These are phyloP conservation scores for Pelodytes ibericus DNA, from an alignment of 2,797 vertebrate genomes.

Conservation along the genomic window DNA sequence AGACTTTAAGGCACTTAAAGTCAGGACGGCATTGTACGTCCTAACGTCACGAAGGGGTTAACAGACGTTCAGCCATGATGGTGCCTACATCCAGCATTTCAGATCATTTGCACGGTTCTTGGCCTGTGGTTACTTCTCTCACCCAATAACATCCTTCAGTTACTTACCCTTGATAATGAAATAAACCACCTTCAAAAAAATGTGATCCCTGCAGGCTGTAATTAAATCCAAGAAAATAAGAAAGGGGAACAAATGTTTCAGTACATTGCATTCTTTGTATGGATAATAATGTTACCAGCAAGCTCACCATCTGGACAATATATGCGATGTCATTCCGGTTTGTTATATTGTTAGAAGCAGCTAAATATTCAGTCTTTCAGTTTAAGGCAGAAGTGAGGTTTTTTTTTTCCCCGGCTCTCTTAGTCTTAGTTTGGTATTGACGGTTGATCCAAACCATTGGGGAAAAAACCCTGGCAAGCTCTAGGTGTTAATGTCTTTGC, in stretches of 20 bases:
- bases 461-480: not conserved
- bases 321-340: slow-evolving; percentile 58
- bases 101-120: not conserved
- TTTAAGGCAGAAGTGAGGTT: slow-evolving; percentile 56
- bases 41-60: no score
- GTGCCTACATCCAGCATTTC: not conserved
- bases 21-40: no score
- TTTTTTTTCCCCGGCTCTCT: not conserved
- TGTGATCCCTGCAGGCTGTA: slow-evolving; percentile 45
- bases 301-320: slow-evolving; percentile 59
- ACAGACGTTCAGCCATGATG: no score
- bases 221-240: slow-evolving; percentile 46
- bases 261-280: slow-evolving; percentile 57
- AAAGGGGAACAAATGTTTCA: slow-evolving; percentile 50
- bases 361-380: slow-evolving; percentile 52
- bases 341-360: slow-evolving; percentile 56
- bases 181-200: slow-evolving; percentile 40
- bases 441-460: slow-evolving; percentile 37
- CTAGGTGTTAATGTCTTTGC: not conserved
- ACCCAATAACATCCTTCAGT: not conserved
- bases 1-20: no score
- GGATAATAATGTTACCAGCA: slow-evolving; percentile 56
- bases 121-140: not conserved
- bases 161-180: slow-evolving; percentile 32
- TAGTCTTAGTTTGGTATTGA: slow-evolving; percentile 23